These are phyloP conservation scores for Pentamera pediparva DNA, from an alignment of 53 echinoderm and acorn worm genomes.

Conservation along the genomic window DNA sequence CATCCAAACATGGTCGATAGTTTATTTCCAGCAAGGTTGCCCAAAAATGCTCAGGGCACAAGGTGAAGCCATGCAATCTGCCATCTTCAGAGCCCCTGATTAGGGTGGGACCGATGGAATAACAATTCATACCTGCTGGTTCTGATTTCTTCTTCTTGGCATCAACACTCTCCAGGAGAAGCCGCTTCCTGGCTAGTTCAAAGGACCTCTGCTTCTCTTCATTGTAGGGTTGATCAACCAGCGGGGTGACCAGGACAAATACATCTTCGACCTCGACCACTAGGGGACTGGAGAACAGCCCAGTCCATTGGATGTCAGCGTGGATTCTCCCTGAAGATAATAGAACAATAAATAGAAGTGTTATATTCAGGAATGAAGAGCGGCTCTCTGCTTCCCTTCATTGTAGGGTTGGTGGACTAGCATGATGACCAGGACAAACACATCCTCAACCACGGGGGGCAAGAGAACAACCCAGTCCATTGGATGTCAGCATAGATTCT, in stretches of 20 bases:
- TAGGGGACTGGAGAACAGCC: constrained; percentile 74
- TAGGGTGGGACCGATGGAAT: not conserved
- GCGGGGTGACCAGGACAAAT: constrained; percentile 63
- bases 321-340: constrained; percentile 58
- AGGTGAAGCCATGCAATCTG: not conserved
- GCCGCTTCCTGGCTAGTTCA: constrained; percentile 70
- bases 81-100: not conserved
- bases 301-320: constrained; percentile 74
- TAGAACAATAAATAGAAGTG: not conserved
- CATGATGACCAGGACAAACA: constrained; percentile 66
- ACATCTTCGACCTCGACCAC: constrained; percentile 81
- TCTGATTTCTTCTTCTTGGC: constrained; percentile 48
- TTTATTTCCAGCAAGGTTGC: not conserved
- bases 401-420: constrained; percentile 80
- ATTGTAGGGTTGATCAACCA: constrained; percentile 83
- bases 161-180: constrained; percentile 64
- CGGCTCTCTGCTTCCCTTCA: constrained; percentile 54
- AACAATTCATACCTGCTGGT: constrained; percentile 9
- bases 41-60: not conserved
- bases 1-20: too few species aligned
- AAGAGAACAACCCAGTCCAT: constrained; percentile 88
- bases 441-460: constrained; percentile 71
- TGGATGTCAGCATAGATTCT: constrained; percentile 65
- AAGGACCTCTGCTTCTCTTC: constrained; percentile 54
- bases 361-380: too few species aligned